These are phyloP conservation scores for Ptychadena robeensis DNA, from an alignment of 2,797 vertebrate species.

Conservation along the genomic window DNA sequence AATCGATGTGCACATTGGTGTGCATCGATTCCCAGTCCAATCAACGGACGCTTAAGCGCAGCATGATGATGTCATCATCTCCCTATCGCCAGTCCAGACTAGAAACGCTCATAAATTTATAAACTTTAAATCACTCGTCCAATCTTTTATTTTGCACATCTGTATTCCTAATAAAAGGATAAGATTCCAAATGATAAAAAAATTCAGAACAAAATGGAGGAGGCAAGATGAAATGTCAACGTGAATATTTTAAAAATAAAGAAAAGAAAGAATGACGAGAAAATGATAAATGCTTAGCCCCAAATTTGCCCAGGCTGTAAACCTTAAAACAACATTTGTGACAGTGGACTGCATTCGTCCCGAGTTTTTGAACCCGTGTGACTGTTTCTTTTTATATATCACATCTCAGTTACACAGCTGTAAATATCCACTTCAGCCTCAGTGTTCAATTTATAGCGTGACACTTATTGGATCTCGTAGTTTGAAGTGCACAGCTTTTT, in stretches of 20 bases:
- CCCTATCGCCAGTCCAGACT: not conserved
- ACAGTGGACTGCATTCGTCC: constrained; percentile 64
- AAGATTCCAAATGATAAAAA: not conserved
- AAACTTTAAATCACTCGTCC: not conserved
- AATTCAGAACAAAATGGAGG: no score
- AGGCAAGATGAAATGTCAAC: not conserved
- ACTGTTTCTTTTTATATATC: constrained; percentile 69
- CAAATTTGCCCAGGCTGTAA: not conserved
- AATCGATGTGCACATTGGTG: no score
- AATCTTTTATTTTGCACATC: not conserved
- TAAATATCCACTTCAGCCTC: constrained; percentile 68
- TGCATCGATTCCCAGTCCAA: no score
- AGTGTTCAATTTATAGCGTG: constrained; percentile 69
- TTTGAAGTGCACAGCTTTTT: constrained; percentile 47
- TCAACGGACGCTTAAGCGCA: no score
- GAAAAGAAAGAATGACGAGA: not conserved
- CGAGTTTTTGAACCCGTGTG: constrained; percentile 65
- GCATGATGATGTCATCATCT: no score
- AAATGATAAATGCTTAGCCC: not conserved
- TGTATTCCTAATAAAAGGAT: not conserved
- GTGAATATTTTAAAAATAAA: not conserved
- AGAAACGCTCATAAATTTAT: not conserved
- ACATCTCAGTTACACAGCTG: constrained; percentile 67
- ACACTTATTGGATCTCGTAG: constrained; percentile 68
- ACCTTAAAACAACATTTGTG: constrained; percentile 60